Evolutionary conservation across 2,113 vertebrate species (phyloP).

Genomic region (Parus major): DNA sequence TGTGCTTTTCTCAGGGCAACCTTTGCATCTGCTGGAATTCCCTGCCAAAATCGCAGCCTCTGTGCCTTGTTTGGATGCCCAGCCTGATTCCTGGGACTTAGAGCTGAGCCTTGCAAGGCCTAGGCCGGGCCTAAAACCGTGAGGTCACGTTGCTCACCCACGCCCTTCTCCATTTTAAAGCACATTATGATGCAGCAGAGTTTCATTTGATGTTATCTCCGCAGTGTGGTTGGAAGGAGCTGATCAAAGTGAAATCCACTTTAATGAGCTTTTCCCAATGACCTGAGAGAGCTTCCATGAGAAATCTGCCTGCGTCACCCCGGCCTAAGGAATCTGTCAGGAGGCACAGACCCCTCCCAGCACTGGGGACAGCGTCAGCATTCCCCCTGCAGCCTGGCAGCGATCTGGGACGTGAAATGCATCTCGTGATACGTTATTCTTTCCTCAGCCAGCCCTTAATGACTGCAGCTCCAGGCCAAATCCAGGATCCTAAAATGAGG

Average conservation of each 20-base stretch:
- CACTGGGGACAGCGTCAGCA: neutral
- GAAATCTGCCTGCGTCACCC: neutral
- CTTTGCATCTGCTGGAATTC: conserved; percentile 14
- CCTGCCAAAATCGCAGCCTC: conserved; percentile 2
- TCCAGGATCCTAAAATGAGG: conserved; percentile 38
- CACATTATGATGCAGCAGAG: neutral
- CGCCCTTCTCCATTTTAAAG: neutral
- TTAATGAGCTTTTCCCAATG: conserved; percentile 50
- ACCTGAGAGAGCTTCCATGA: conserved; percentile 1
- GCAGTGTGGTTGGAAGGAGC: neutral
- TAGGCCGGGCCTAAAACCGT: neutral
- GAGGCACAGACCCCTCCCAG: neutral
- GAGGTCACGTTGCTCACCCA: neutral
- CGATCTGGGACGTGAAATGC: neutral
- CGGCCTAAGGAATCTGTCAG: neutral
- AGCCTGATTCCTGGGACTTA: neutral
- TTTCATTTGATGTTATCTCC: conserved; percentile 38
- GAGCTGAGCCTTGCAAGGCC: neutral
- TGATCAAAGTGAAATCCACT: conserved; percentile 50
- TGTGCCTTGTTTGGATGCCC: neutral
- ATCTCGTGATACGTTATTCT: neutral
- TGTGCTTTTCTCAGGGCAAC: conserved; percentile 1
- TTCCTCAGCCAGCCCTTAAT: conserved; percentile 54
- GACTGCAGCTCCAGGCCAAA: conserved; percentile 56
- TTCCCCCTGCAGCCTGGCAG: neutral